Percentiles rank a stretch among this genome's conserved stretches.
Evolutionary conservation across 2,888 invertebrate genomes (phyloP).

Genomic region (Melanostoma mellinum): DNA sequence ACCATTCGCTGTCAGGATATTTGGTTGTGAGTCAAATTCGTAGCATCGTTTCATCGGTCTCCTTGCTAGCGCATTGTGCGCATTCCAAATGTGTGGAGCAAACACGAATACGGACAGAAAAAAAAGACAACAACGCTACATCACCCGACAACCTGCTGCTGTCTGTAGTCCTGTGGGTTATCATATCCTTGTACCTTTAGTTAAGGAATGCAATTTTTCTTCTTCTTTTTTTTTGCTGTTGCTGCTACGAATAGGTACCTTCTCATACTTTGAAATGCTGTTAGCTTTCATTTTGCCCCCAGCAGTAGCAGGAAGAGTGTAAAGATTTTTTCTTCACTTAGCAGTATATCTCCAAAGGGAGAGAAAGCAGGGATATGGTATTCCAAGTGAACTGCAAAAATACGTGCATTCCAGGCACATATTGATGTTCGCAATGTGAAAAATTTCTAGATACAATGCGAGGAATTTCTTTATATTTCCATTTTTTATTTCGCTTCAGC

Average conservation of each 20-base stretch:
- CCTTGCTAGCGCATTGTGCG: constrained; percentile 53
- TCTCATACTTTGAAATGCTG: constrained; percentile 33
- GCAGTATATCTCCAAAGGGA: constrained; percentile 20
- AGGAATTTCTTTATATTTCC: constrained; percentile 36
- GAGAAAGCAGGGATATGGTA: constrained; percentile 23
- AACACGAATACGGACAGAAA: constrained; percentile 17
- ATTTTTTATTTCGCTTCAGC: constrained; percentile 9
- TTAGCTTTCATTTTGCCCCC: constrained; percentile 49
- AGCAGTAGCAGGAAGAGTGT: constrained; percentile 20
- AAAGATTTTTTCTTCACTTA: constrained; percentile 36
- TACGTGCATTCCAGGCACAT: constrained; percentile 56
- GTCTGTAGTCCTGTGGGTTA: constrained; percentile 38
- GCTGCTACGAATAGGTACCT: not conserved
- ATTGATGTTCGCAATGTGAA: constrained; percentile 53
- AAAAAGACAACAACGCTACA: constrained; percentile 5
- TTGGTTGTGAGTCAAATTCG: constrained; percentile 54
- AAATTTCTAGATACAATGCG: constrained; percentile 45
- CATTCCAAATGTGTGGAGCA: constrained; percentile 48
- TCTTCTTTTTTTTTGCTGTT: constrained; percentile 10
- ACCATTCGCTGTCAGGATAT: constrained; percentile 12
- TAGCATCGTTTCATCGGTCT: constrained; percentile 39
- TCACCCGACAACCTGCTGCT: constrained; percentile 49
- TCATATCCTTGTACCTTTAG: constrained; percentile 38
- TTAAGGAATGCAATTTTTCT: constrained; percentile 46
- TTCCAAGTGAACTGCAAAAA: constrained; percentile 59